A percentile compares a stretch with the other conserved stretches of the same genome.
These are phyloP conservation scores for Cryptotermes secundus DNA, from an alignment of 1,140 invertebrate species.

Conservation along the genomic window DNA sequence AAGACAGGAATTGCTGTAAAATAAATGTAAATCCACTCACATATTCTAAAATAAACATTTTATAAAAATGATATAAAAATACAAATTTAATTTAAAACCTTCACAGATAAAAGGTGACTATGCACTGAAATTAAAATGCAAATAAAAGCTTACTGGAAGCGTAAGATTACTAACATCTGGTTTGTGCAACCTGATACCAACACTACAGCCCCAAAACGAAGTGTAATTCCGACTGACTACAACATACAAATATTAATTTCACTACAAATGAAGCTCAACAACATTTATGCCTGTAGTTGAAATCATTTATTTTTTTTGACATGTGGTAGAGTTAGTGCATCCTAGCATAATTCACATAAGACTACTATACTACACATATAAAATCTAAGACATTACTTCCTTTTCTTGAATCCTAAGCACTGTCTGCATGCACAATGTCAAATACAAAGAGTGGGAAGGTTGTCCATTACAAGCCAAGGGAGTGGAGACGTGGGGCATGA, in stretches of 20 bases:
- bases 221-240: background rate
- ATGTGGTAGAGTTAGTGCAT: background rate
- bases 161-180: background rate
- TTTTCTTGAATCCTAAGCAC: background rate
- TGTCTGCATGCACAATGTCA: background rate
- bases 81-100: background rate
- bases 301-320: background rate
- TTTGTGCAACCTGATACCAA: background rate
- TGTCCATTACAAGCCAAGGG: background rate
- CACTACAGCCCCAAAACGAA: background rate
- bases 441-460: background rate
- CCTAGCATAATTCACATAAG: background rate
- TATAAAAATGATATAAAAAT: slow-evolving; percentile 15
- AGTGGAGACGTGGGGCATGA: background rate
- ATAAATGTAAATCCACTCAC: slow-evolving; percentile 1
- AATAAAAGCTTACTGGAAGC: background rate
- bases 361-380: background rate
- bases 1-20: background rate
- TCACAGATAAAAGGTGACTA: slow-evolving; percentile 9
- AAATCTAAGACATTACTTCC: background rate
- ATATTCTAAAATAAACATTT: slow-evolving; percentile 7
- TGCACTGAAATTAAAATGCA: background rate
- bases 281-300: slow-evolving; percentile 17
- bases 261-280: slow-evolving; percentile 13
- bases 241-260: background rate